Evolutionary conservation across 1,140 invertebrate species (phyloP).

Genomic region (Drosophila ohnishii): DNA sequence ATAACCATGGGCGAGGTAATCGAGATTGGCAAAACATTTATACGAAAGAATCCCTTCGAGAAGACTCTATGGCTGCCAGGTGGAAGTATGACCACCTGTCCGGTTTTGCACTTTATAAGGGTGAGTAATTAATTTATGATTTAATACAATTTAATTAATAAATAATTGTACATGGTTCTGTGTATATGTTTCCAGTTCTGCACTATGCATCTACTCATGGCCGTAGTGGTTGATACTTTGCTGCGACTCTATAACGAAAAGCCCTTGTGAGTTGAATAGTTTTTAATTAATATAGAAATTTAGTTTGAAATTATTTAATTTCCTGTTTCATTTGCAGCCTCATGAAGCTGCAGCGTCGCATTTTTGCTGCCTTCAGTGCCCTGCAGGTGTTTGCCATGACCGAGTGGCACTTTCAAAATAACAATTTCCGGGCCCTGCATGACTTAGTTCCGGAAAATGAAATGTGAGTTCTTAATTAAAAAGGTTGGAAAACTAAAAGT

Average conservation of each 20-base stretch:
- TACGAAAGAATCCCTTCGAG: slow-evolving; percentile 86
- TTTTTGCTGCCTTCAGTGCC: slow-evolving; percentile 90
- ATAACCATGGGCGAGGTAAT: slow-evolving; percentile 87
- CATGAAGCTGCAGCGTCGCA: slow-evolving; percentile 90
- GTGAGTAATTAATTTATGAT: slow-evolving; percentile 54
- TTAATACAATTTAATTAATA: not conserved
- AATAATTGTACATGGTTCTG: not conserved
- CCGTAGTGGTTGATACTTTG: slow-evolving; percentile 65
- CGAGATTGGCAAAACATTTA: slow-evolving; percentile 84
- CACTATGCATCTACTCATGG: slow-evolving; percentile 72
- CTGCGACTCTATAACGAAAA: slow-evolving; percentile 85
- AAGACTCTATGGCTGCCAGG: slow-evolving; percentile 88
- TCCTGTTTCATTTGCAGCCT: slow-evolving; percentile 83
- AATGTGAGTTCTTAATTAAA: slow-evolving; percentile 63
- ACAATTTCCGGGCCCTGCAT: slow-evolving; percentile 88
- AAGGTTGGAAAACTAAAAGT: not conserved
- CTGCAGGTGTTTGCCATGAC: slow-evolving; percentile 91
- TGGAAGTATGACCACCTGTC: slow-evolving; percentile 84
- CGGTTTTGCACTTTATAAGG: slow-evolving; percentile 84
- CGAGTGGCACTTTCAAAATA: slow-evolving; percentile 92
- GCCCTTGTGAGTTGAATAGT: slow-evolving; percentile 87
- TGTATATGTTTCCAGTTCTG: slow-evolving; percentile 51
- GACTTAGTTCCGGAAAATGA: slow-evolving; percentile 86
- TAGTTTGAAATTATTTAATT: not conserved
- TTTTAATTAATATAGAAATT: not conserved